Evolutionary conservation across 64 coral and sea anemone genomes (phyloP).

Genomic region (Stylophora pistillata): DNA sequence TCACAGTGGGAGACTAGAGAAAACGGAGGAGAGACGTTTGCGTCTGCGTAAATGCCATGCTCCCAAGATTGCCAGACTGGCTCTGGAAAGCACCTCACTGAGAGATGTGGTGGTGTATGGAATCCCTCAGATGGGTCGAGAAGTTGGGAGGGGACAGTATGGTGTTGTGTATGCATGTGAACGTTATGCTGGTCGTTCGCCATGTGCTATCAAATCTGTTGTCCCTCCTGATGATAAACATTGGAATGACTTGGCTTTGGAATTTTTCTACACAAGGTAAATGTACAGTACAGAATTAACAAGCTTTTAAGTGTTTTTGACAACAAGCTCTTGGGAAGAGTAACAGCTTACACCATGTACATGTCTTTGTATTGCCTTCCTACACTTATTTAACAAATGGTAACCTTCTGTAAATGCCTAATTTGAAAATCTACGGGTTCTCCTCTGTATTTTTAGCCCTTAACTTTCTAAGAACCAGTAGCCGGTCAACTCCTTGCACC

Average conservation of each 20-base stretch:
- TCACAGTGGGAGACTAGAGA: slow-evolving; percentile 88
- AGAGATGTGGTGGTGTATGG: slow-evolving; percentile 96
- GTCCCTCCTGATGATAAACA: slow-evolving; percentile 99
- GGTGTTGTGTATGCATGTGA: slow-evolving; percentile 98
- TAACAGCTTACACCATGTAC: too few relatives aligned
- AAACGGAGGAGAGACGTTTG: slow-evolving; percentile 87
- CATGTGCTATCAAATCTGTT: slow-evolving; percentile 98
- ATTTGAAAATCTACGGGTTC: neutral
- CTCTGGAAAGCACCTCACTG: slow-evolving; percentile 88
- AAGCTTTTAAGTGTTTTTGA: too few relatives aligned
- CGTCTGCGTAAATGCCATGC: slow-evolving; percentile 85
- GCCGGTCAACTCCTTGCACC: too few relatives aligned
- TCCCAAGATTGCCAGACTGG: slow-evolving; percentile 92
- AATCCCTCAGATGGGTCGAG: slow-evolving; percentile 91
- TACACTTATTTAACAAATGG: neutral
- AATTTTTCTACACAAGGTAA: slow-evolving; percentile 95
- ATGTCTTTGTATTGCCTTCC: too few relatives aligned
- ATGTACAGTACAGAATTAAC: neutral
- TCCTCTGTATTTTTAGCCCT: neutral
- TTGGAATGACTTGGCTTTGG: slow-evolving; percentile 98
- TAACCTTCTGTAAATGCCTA: neutral
- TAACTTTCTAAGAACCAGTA: too few relatives aligned
- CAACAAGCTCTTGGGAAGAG: too few relatives aligned
- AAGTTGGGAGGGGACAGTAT: slow-evolving; percentile 96
- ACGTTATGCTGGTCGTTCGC: slow-evolving; percentile 82